Conservation (phyloP, 2,113 vertebrate genomes). For the Typhlomys cinereus region DNA sequence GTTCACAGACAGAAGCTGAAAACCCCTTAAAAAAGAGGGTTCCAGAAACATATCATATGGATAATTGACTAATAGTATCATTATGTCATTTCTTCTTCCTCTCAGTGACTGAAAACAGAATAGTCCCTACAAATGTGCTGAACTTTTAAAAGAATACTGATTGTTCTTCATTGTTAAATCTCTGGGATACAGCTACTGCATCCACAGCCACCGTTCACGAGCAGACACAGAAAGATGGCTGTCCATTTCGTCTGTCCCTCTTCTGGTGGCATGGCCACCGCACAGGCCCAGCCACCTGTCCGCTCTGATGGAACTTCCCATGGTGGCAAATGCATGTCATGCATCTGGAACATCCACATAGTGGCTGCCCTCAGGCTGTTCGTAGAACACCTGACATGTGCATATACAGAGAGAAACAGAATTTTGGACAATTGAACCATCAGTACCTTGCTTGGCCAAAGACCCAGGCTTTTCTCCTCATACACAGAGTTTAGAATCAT, state of each 20-base stretch:
- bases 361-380: neutral
- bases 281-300: accelerated
- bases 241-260: neutral
- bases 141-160: neutral
- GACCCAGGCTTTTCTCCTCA: neutral
- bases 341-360: accelerated
- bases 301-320: neutral
- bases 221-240: neutral
- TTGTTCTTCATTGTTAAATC: neutral
- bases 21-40: neutral
- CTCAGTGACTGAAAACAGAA: neutral
- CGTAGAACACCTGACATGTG: neutral
- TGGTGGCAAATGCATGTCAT: neutral
- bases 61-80: neutral
- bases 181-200: neutral
- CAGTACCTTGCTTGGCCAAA: neutral
- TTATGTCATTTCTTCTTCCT: constrained; percentile 3
- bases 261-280: neutral
- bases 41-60: neutral
- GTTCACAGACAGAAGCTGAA: neutral
- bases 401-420: neutral
- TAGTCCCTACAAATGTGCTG: neutral
- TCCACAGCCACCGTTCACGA: neutral
- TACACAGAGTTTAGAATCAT: neutral
- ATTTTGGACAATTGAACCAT: neutral